Conservation (phyloP, 2,797 vertebrate species). For the Chelidonichthys spinosus region DNA sequence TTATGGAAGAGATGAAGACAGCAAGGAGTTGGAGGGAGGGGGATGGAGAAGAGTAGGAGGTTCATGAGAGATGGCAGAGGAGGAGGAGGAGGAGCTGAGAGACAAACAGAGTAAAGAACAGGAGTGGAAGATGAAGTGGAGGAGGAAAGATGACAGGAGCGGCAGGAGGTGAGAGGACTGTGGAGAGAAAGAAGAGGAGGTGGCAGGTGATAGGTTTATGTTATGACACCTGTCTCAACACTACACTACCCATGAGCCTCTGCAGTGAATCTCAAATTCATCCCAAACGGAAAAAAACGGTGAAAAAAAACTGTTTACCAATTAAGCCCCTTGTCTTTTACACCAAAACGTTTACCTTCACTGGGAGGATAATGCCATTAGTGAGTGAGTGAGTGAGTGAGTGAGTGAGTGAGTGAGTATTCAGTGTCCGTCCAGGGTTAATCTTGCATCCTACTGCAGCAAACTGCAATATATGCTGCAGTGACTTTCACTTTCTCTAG, state of each 20-base stretch:
- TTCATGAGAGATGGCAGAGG: constrained; percentile 1
- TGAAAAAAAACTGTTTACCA: background rate
- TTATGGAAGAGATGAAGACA: background rate
- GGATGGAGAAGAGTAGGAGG: constrained; percentile 4
- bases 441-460: background rate
- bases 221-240: background rate
- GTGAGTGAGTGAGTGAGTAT: background rate
- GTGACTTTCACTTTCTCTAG: too few species aligned
- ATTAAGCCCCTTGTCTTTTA: too few species aligned
- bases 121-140: background rate
- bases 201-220: background rate
- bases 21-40: constrained; percentile 10
- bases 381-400: background rate
- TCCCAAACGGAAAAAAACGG: background rate
- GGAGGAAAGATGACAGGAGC: background rate
- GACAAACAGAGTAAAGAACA: background rate
- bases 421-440: background rate
- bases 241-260: constrained; percentile 4
- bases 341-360: background rate
- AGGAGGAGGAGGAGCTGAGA: background rate
- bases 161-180: background rate
- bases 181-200: background rate
- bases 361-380: background rate
- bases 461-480: background rate
- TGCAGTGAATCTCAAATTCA: background rate